Base-by-base conservation (phyloP, 2,797 vertebrate genomes). In the Coendou prehensilis region DNA sequence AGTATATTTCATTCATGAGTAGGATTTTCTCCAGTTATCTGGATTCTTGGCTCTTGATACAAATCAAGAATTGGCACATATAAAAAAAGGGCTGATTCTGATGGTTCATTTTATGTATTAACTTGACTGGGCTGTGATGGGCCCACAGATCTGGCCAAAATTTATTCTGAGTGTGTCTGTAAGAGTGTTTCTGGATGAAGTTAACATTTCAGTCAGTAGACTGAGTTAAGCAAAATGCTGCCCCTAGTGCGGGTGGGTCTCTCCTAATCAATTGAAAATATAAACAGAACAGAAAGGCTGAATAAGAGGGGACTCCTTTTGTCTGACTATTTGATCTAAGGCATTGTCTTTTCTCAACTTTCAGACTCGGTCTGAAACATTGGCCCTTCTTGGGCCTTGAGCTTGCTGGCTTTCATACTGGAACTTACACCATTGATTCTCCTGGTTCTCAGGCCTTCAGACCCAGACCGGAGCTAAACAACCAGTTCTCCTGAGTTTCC, bases 201-300 rank as follows among this genome's bases (percentile, higher is more conserved):
- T 13, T 75, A 45, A 52, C 8, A 63, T 85, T 88, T 93, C 30
- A 88, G 89, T 95, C 41, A 37, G 26, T 83, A 93, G 59, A 85
- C 18, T 63, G 33, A 89, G 47, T 89, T 91, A 84, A 94, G 41
- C 22, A 76, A 30, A 94, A 11, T 87, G 9, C 3, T 50, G 9
- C 59, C 8, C 47, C 57, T 80, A 73, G 13, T 47, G 30, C 85
- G 47, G 1, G 11, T 82, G 17, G 17, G 13, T 3, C 54, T 54
- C 7, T 52, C 17, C 22, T 41, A 67, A 81, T 76, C 45, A 79
- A 4, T 15, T 88, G 56, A 89, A 89, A 20, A 50, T 3, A 17
- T 73, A 28, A 87, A 37, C 78, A 78, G 59, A 85, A 75, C 2
- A 57, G 71, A 91, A 91, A 57, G 6, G 6, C 6, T 89, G 4